Conservation (phyloP, 2,888 invertebrate genomes). For the Euphydryas editha region DNA sequence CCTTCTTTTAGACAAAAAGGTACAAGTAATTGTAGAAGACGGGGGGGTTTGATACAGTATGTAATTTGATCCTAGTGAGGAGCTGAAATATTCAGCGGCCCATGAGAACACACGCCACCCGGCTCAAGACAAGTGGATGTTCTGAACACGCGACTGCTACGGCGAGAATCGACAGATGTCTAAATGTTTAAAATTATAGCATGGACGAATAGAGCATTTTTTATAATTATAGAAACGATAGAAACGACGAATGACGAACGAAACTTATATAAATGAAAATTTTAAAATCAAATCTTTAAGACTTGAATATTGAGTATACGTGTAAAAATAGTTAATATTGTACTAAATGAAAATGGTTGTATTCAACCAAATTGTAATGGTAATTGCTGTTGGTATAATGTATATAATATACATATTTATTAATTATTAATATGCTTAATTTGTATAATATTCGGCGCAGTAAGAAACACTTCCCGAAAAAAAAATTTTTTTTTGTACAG, state of each 20-base stretch:
- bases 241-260: neutral
- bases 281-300: too few species aligned
- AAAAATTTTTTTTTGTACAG: too few species aligned
- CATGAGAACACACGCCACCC: slow-evolving; percentile 67
- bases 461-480: too few species aligned
- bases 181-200: slow-evolving; percentile 35
- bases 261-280: too few species aligned
- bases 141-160: slow-evolving; percentile 46
- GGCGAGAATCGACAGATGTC: slow-evolving; percentile 62
- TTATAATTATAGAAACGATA: neutral
- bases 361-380: too few species aligned
- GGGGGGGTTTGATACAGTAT: slow-evolving; percentile 57
- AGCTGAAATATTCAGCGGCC: slow-evolving; percentile 74
- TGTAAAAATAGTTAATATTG: too few species aligned
- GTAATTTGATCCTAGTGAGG: slow-evolving; percentile 69
- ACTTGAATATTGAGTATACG: too few species aligned
- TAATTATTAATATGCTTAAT: too few species aligned
- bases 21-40: slow-evolving; percentile 61
- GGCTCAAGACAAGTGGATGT: slow-evolving; percentile 48
- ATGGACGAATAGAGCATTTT: neutral
- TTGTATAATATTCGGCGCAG: too few species aligned
- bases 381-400: too few species aligned
- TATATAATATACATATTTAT: too few species aligned
- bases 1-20: slow-evolving; percentile 55
- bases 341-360: too few species aligned